Base-by-base conservation (phyloP, 2,113 vertebrate species). In the Pogona vitticeps region DNA sequence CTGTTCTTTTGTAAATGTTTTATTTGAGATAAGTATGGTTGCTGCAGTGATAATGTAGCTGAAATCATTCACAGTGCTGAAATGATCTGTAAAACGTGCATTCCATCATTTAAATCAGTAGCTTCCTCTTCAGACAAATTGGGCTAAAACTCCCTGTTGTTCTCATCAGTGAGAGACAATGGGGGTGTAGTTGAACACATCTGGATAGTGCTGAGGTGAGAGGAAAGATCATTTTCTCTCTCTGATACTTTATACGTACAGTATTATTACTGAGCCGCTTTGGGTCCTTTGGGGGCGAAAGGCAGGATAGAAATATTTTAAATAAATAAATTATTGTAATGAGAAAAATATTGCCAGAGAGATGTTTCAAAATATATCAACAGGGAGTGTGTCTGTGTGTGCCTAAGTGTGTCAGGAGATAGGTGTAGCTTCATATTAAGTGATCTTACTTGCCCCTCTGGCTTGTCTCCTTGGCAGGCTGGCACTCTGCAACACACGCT, bases 401-500 rank as follows among this genome's bases (percentile, higher is more conserved):
- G 18, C 20, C 20, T 61, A 61, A 65, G 18, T 61, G 14, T 61
- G 59, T 61, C 20, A 15, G 10, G 72, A 17, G 63, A 31, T 0
- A 17, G 40, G 2, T 33, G 59, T 3, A 2, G 18, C 20, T 17
- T 1, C 67, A 40, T 21, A 5, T 4, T 6, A 1, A 1, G 10
- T 12, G n/a, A 26, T 67, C 31, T 1, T 2, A 20, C 6, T 14
- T 1, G 6, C 36, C 6, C 73, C 0, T 21, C 1, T 2, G 17
- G 0, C 46, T 2, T 2, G 42, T 83, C 12, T 85, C 3, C n/a
- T 20, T 40, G 21, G 7, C 85, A 99, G 98, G 92, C 93, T 99
- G 79, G 98, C 98, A 0, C 96, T 98, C 1, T 97, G 97, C 79
- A 99, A 99, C 93, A 98, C 98, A 0, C 95, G 94, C n/a, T 98